Conservation (phyloP, 1,140 invertebrate species). For the Drosophila ercepeae region DNA sequence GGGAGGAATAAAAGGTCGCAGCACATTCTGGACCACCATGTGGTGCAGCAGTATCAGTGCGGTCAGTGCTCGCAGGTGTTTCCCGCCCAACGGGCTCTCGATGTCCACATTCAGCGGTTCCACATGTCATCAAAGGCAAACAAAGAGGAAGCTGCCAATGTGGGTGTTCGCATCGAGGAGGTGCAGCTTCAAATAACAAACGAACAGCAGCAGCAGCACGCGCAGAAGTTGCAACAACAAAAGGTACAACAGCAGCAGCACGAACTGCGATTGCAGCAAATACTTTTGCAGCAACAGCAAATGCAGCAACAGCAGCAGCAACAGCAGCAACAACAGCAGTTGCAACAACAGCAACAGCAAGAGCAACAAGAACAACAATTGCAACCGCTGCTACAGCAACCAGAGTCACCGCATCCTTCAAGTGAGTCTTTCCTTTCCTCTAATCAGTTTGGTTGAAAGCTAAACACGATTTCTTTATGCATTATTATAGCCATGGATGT, state of each 20-base stretch:
- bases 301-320: slow-evolving; percentile 9
- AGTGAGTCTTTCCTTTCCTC: slow-evolving; percentile 26
- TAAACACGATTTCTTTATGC: slow-evolving; percentile 5
- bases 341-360: slow-evolving; percentile 3
- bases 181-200: slow-evolving; percentile 63
- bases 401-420: slow-evolving; percentile 39
- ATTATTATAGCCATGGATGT: slow-evolving; percentile 43
- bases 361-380: slow-evolving; percentile 4
- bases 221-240: slow-evolving; percentile 1
- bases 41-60: slow-evolving; percentile 73
- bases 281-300: slow-evolving; percentile 16
- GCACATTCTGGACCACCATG: slow-evolving; percentile 69
- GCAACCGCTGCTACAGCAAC: slow-evolving; percentile 9
- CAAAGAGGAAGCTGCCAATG: background rate
- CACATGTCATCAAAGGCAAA: slow-evolving; percentile 39
- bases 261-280: slow-evolving; percentile 10
- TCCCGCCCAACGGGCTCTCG: slow-evolving; percentile 69
- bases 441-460: background rate
- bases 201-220: slow-evolving; percentile 12
- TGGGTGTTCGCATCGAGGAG: slow-evolving; percentile 63
- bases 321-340: background rate
- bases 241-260: slow-evolving; percentile 33
- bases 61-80: slow-evolving; percentile 75
- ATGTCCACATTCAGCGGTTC: slow-evolving; percentile 70
- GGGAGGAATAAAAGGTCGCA: slow-evolving; percentile 68